These are phyloP conservation scores for Epistrophe grossulariae DNA, from an alignment of 2,888 invertebrate genomes.

Conservation along the genomic window DNA sequence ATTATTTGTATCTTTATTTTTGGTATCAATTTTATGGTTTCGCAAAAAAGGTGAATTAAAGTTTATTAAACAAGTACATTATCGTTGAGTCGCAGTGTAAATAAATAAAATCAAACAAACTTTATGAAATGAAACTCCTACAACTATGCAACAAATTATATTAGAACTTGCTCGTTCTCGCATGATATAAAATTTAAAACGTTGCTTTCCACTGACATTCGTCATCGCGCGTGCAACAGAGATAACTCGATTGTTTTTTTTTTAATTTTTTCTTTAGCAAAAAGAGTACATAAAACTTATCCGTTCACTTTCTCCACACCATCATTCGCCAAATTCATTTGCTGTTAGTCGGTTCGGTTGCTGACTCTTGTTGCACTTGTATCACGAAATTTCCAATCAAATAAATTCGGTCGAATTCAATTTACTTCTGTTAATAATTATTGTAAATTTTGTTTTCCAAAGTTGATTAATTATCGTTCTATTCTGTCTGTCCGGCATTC, in stretches of 20 bases:
- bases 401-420: slow-evolving; percentile 16
- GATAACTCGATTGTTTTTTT: slow-evolving; percentile 7
- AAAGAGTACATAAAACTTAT: slow-evolving; percentile 8
- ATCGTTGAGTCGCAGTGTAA: neutral
- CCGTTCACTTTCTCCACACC: slow-evolving; percentile 31
- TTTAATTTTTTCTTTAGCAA: neutral
- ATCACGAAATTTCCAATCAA: slow-evolving; percentile 9
- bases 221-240: neutral
- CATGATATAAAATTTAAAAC: slow-evolving; percentile 12
- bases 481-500: neutral
- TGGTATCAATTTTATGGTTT: no score
- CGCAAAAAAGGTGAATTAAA: no score
- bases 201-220: slow-evolving; percentile 29
- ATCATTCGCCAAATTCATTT: slow-evolving; percentile 51
- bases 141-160: neutral
- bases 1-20: no score
- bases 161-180: neutral
- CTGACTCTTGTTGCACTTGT: slow-evolving; percentile 26
- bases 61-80: no score
- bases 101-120: neutral
- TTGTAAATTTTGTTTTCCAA: neutral
- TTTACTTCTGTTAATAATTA: neutral
- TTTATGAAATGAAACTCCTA: neutral
- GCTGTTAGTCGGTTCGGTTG: slow-evolving; percentile 35
- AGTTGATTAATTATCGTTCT: neutral